Percentiles rank a stretch among this genome's conserved stretches.
Conservation (phyloP, 53 echinoderm and acorn worm species). For the Mesocentrotus franciscanus region DNA sequence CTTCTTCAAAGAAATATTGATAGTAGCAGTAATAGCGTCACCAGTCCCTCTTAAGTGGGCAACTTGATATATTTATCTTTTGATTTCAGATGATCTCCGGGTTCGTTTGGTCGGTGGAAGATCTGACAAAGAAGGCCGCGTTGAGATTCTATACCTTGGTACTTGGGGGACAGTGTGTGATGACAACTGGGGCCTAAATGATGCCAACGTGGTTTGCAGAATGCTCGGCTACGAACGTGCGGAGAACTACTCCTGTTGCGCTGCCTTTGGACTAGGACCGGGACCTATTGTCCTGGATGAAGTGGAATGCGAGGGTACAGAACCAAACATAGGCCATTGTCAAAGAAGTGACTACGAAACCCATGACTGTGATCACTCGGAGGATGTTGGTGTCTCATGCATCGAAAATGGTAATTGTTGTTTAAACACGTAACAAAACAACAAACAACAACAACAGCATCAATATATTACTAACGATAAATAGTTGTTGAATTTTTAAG, state of each 20-base stretch:
- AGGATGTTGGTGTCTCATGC: conserved; percentile 72
- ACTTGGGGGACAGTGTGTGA: conserved; percentile 43
- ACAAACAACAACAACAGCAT: too few species aligned
- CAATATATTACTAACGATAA: too few species aligned
- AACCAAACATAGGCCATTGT: conserved; percentile 36
- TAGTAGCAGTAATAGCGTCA: too few species aligned
- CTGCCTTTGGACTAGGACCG: conserved; percentile 27
- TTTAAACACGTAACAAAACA: too few species aligned
- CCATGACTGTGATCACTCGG: conserved; percentile 13
- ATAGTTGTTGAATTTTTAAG: too few species aligned
- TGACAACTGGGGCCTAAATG: background rate
- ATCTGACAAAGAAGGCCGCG: background rate
- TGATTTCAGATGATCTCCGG: background rate
- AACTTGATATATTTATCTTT: too few species aligned
- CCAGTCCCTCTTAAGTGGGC: too few species aligned
- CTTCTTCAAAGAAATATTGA: too few species aligned
- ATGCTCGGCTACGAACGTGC: conserved; percentile 45
- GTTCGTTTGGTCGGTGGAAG: conserved; percentile 53
- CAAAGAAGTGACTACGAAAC: background rate
- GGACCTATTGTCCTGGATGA: conserved; percentile 33
- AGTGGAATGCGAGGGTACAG: conserved; percentile 49
- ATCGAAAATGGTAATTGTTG: background rate
- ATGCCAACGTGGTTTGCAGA: conserved; percentile 39
- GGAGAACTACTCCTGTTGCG: background rate
- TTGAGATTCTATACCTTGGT: background rate